A percentile compares a stretch with the other conserved stretches of the same genome.
These are phyloP conservation scores for Rostratula benghalensis DNA, from an alignment of 2,113 vertebrate species.

Conservation along the genomic window DNA sequence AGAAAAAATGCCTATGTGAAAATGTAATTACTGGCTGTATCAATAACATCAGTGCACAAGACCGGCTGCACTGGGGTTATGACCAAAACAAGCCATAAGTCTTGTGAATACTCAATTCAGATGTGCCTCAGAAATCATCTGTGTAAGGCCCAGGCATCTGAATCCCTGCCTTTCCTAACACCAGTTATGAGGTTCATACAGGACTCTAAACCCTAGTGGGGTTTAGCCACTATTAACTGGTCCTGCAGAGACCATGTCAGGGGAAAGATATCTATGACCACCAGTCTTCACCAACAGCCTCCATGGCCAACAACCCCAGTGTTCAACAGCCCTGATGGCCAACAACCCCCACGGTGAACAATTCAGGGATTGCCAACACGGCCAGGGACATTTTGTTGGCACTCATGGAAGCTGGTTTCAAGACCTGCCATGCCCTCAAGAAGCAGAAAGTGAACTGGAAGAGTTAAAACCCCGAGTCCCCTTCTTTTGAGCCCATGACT, in stretches of 20 bases:
- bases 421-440: background rate
- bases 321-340: accelerated
- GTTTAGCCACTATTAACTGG: background rate
- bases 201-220: too few relatives aligned
- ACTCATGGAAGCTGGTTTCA: background rate
- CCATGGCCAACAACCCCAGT: too few relatives aligned
- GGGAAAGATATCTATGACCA: background rate
- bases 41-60: slow-evolving; percentile 32
- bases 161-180: background rate
- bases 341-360: background rate
- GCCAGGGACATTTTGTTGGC: accelerated
- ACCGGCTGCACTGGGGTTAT: background rate
- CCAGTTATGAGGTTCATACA: background rate
- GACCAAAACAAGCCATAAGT: slow-evolving; percentile 48
- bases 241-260: background rate
- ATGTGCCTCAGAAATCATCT: background rate
- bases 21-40: slow-evolving; percentile 54
- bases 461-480: background rate
- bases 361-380: background rate
- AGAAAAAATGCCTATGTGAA: slow-evolving; percentile 10
- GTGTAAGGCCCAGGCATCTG: background rate
- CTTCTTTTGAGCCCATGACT: background rate
- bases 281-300: accelerated
- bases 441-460: background rate
- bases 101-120: background rate